Evolutionary conservation across 2,113 vertebrate species (phyloP), one percentile per base, ranked within the genome.

Genomic region (Motacilla tschutschensis): DNA sequence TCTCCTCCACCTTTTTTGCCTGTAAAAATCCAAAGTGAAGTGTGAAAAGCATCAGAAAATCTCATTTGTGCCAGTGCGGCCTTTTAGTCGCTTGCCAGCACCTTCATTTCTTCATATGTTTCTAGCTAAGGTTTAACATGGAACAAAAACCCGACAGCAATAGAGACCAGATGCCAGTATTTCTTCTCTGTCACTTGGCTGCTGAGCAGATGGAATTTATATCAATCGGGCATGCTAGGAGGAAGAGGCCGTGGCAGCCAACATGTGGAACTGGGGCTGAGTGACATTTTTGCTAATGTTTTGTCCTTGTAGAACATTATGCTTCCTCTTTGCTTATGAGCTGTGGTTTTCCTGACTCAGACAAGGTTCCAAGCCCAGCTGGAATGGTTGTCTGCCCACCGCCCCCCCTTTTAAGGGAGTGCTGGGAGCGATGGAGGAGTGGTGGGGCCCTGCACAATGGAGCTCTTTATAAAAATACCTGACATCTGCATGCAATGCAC

Each of bases 261-360:
- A 98, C 98, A 99, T 99, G 97, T 99, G 98, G 98, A 98, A 97
- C 96, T 92, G 96, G 98, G 98, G 97, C 98, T 99, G 97, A 99
- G 98, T 98, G 98, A 99, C 98, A 99, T 99, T 99, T 98, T 97
- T 98, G 98, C 98, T 99, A 99, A 99, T 99, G 98, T 99, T 99
- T 98, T 98, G 98, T 98, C 98, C 98, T 98, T 98, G 99, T 99
- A 99, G 98, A 99, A 99, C 99, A 99, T 98, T 98, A 98, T 98
- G 98, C 99, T 99, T 99, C 98, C 97, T 98, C 97, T 98, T 98
- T 97, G 97, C 98, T 99, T 98, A 99, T 98, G 98, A 98, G 98
- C 98, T 99, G 98, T 96, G 98, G 98, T 99, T 99, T 99, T 99
- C 98, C 98, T 98, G 98, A 98, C 98, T 99, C 97, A 98, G 96